Base-by-base conservation (phyloP, 2,113 vertebrate species). In the Oostethus manadensis region DNA sequence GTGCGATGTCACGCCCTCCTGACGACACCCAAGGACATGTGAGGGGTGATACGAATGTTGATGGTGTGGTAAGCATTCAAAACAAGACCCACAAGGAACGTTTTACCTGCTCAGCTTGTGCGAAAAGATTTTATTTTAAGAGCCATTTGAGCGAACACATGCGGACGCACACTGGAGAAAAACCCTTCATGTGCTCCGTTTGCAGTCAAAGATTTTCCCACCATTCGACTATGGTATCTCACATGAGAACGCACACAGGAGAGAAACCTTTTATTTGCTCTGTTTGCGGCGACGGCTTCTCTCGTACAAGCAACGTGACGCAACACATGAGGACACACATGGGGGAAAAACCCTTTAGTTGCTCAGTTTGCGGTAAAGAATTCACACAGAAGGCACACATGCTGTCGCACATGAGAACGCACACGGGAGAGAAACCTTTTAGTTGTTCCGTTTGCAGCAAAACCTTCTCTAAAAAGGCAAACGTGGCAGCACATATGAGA, bases 221-320 rank as follows among this genome's bases (percentile, higher is more conserved):
- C 20, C 38, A 21, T 35, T 18, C 33, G 3, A 40, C 17, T 18
- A 18, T 55, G 35, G 38, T 21, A 4, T 40, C 35, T 2, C 53
- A 55, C 53, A 55, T 21, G 33, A 55, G 53, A 17, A 55, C 18
- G n/a, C 53, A 55, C 53, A 55, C 53, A 5, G 53, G 53, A 55
- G 53, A 55, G 13, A 55, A 55, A 38, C 53, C 33, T 13, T 55
- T 55, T 21, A 10, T 18, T 21, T 55, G 53, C 33, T 55, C 53
- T 6, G 18, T 40, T 55, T 55, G 53, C 5, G 53, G 53, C 0
- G 38, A 55, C 18, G 9, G n/a, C 5, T 55, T 55, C 8, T 33
- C 53, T 0, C 53, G 23, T 13, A 55, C 20, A 18, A 17, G n/a
- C 16, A 18, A 23, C 35, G 16, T 55, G n/a, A 23, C 20, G 10